Base-by-base conservation (phyloP, 2,888 invertebrate species). In the Oscheius onirici region DNA sequence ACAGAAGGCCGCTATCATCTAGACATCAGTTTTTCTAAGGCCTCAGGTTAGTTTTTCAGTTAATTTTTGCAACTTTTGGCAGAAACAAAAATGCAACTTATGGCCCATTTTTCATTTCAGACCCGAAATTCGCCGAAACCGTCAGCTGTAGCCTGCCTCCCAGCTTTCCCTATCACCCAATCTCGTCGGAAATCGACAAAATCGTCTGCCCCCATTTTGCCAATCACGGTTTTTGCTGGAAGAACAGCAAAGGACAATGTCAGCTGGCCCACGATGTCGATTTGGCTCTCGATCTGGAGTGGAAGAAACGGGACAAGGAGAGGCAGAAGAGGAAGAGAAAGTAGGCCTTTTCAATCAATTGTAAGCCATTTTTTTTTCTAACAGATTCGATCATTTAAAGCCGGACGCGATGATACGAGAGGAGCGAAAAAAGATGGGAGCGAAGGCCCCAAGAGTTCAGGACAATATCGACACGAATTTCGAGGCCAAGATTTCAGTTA, bases 241-340 rank as follows among this genome's bases (percentile, higher is more conserved):
- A 34, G 10, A 72, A 40, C 60, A 54, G 1, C 52, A 72, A 28
- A 44, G 55, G 66, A 46, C 55, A 69, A 10, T 82, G 83, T 51
- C 46, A 60, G 26, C 58, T 60, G 28, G 44, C 74, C 20, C 85
- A 85, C 52, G 84, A 84, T 52, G 83, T 85, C 22, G 85, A 85
- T 69, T 65, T 77, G 3, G 75, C 81, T 0, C 75, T 85, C 28
- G 85, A 85, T 76, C 40, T 81, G 44, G 79, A 85, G 57, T 46
- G 20, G 17, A 17, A 61, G 22, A 49, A 61, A 8, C 13, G 28
- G 55, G 54, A 57, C 24, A 73, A 71, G 54, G 55, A 60, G 22
- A 66, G 60, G 28, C 24, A 54, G 24, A 46, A 46, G 24, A 51
- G 34, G 34, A 70, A 51, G 68, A 58, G 54, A 41, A 70, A 52